phyloP scores from a whole-genome alignment of 2,113 vertebrate genomes.

The Callopanchax toddi region DNA sequence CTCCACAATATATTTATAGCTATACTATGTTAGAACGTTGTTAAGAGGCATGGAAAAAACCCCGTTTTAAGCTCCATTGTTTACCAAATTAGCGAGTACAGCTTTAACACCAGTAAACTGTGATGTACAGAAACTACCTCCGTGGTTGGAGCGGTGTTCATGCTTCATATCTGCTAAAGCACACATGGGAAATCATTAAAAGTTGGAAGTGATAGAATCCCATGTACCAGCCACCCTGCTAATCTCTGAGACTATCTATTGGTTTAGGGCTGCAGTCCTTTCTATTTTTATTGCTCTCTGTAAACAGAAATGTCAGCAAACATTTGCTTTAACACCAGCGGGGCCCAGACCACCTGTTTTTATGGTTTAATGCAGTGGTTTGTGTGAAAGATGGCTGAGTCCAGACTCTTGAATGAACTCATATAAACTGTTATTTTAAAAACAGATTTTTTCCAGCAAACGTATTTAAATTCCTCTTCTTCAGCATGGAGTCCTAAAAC shows the following conservation, averaged over 20 bases:
- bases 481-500: conserved; percentile 16
- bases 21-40: too few species aligned
- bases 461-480: conserved; percentile 19
- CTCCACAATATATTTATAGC: too few species aligned
- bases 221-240: conserved; percentile 45
- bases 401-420: too few species aligned
- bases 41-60: too few species aligned
- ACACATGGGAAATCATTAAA: conserved; percentile 59
- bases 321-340: conserved; percentile 44
- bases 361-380: too few species aligned
- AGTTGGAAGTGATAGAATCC: conserved; percentile 34
- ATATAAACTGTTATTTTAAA: conserved; percentile 37
- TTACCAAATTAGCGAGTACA: too few species aligned
- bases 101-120: conserved; percentile 24
- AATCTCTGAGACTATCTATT: conserved; percentile 44
- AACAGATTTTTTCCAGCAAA: conserved; percentile 30
- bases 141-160: conserved; percentile 26
- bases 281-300: conserved; percentile 40
- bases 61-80: too few species aligned
- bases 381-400: conserved; percentile 24
- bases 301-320: conserved; percentile 49
- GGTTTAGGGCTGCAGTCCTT: conserved; percentile 25
- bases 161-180: conserved; percentile 36
- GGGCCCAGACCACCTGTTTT: conserved; percentile 28
- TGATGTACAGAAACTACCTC: conserved; percentile 42